These are phyloP conservation scores for Otis tarda DNA, from an alignment of 2,113 vertebrate genomes.

Conservation along the genomic window DNA sequence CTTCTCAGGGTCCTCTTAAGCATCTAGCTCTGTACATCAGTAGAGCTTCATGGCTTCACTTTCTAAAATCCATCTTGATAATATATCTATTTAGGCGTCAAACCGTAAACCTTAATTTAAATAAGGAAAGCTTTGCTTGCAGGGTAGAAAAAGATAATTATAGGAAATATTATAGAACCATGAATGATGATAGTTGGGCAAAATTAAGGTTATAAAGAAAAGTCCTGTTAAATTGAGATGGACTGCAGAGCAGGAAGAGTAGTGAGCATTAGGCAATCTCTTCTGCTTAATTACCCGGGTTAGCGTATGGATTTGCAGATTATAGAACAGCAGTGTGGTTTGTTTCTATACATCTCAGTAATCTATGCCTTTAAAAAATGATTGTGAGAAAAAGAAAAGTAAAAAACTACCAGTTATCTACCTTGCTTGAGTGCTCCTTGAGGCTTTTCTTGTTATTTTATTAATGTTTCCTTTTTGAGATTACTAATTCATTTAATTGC, in stretches of 20 bases:
- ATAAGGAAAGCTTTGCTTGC: not conserved
- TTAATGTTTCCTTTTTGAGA: not conserved
- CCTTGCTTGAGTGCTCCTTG: not conserved
- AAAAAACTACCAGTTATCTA: fast-evolving
- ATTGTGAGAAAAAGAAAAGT: not conserved
- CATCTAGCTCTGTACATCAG: too few species aligned
- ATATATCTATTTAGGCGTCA: too few species aligned
- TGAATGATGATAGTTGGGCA: not conserved
- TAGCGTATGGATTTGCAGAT: not conserved
- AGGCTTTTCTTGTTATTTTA: not conserved
- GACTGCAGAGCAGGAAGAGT: not conserved
- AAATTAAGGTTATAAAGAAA: not conserved
- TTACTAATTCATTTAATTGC: not conserved
- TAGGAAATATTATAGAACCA: not conserved
- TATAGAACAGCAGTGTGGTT: not conserved
- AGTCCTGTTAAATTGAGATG: not conserved
- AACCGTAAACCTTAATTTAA: not conserved
- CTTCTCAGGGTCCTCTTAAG: too few species aligned
- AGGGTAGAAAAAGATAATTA: not conserved
- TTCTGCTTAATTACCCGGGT: not conserved
- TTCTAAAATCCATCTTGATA: too few species aligned
- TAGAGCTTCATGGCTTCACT: too few species aligned
- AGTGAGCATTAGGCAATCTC: not conserved
- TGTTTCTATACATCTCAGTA: not conserved
- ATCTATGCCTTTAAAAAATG: not conserved